A percentile compares a stretch with the other conserved stretches of the same genome.
These are phyloP conservation scores for Oeneis ivallda DNA, from an alignment of 2,888 invertebrate species.

Conservation along the genomic window DNA sequence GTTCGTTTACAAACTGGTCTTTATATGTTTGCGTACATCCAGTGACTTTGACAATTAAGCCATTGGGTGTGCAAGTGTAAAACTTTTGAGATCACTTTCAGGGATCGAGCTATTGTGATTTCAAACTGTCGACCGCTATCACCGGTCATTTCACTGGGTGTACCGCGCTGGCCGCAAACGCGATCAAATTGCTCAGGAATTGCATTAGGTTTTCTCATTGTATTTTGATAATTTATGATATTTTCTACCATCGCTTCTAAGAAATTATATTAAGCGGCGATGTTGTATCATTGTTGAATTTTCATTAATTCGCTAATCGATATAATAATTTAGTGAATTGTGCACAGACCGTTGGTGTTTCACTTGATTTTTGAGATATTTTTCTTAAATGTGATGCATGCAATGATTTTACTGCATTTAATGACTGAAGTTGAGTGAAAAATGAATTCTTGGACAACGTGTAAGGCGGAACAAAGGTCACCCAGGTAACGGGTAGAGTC, in stretches of 20 bases:
- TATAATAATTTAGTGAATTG: conserved; percentile 68
- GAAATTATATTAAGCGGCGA: conserved; percentile 55
- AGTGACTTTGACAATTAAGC: conserved; percentile 32
- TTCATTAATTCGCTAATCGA: conserved; percentile 63
- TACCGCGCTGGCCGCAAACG: conserved; percentile 46
- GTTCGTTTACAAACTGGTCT: conserved; percentile 49
- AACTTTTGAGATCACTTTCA: conserved; percentile 9
- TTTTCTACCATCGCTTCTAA: conserved; percentile 66
- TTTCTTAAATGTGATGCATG: conserved; percentile 71
- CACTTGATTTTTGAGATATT: conserved; percentile 80
- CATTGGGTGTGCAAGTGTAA: neutral
- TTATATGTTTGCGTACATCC: conserved; percentile 37
- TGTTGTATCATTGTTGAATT: conserved; percentile 72
- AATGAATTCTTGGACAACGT: conserved; percentile 57
- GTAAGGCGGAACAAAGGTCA: conserved; percentile 42
- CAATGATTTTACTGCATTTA: conserved; percentile 72
- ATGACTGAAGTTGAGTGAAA: conserved; percentile 70
- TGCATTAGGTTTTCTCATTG: conserved; percentile 70
- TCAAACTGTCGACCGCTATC: conserved; percentile 3
- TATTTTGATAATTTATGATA: conserved; percentile 65
- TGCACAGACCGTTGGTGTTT: conserved; percentile 81
- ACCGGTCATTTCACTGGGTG: conserved; percentile 39
- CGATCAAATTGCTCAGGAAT: conserved; percentile 75
- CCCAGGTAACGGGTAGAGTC: conserved; percentile 13
- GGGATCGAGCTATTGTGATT: conserved; percentile 4